Base-by-base conservation (phyloP, 2,797 vertebrate genomes). In the Odontamblyopus lacepedii region DNA sequence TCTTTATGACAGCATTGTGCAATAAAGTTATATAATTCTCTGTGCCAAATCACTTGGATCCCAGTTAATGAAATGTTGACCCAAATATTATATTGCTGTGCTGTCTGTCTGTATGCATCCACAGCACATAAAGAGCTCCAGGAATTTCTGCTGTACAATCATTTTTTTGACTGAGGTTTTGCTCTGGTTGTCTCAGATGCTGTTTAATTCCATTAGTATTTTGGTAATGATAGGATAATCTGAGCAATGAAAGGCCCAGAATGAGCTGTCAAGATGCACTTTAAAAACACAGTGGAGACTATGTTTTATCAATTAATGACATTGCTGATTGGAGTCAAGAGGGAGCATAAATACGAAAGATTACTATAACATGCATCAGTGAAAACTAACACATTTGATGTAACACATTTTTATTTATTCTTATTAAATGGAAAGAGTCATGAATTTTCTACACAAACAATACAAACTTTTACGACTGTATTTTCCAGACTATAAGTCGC, bases 11-110 rank as follows among this genome's bases (percentile, higher is more conserved):
- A 71, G 30, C 29, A 30, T 23, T 44, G 16, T 65, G 32, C 57
- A 72, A 2, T 27, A 23, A 13, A 6, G 44, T 83, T 67, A 56
- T 57, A 64, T 70, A 63, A 82, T 65, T 72, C 60, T 67, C 67
- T 63, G 74, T 65, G 64, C 81, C 62, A 50, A 65, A 74, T 74
- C 60, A 63, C 19, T 65, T 19, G 9, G 6, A 44, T 55, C 19
- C 38, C 38, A 61, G 38, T 75, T 2, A 4, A 62, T 70, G 32
- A 69, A 35, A 35, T 75, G 61, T 67, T 60, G 63, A 56, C 69
- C 27, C 61, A 78, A 71, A 73, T 75, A 51, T 60, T 62, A 65
- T 59, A 27, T 12, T 59, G 64, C 51, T 51, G 29, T 63, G 57
- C 51, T 69, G 30, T 55, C 16, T 0, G 11, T 63, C 75, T 53